Evolutionary conservation across 92 coral and sea anemone species (phyloP), one percentile per base, ranked within the genome.

Genomic region (Isaurus tuberculatus): DNA sequence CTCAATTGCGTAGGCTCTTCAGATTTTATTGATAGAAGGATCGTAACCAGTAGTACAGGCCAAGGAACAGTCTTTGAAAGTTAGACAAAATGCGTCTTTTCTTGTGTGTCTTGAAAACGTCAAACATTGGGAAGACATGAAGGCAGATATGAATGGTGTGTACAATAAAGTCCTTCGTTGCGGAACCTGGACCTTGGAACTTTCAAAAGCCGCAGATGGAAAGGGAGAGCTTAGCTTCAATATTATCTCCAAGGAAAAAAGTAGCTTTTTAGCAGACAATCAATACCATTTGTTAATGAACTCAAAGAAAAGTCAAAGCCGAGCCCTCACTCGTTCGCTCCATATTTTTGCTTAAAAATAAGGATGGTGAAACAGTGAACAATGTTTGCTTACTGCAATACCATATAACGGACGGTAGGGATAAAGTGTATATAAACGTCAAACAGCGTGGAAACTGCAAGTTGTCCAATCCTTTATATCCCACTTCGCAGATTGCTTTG

Each of bases 101-200:
- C 71, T 88, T 2, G 32, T 88, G 2, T 79, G 86, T 68, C 55
- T 86, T 22, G 72, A 27, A 2, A 2, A 30, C 25, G 49, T 84
- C 25, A 33, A 65, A 16, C 11, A 84, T 69, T 88, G 91, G 91
- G 86, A 88, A 81, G 91, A 88, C 60, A 40, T 84, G 20, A 85
- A 89, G 27, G 66, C 30, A 10, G 87, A 89, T 43, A 72, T 85
- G 89, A 89, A 89, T 65, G 92, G 92, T 0, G 77, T 71, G 5
- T 89, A 85, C 69, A 42, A 29, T n/a, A 30, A 71, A 8, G 83
- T 84, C 25, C 83, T 84, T 6, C 77, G 86, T 1, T 89, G 89
- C 71, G 86, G 70, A n/a, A 69, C 84, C 1, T 84, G 86, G 89
- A 84, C 92, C 2, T 0, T 89, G 15, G 79, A 89, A 57, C 20